Conservation (phyloP, 2,797 vertebrate genomes). For the Pteronotus mesoamericanus region DNA sequence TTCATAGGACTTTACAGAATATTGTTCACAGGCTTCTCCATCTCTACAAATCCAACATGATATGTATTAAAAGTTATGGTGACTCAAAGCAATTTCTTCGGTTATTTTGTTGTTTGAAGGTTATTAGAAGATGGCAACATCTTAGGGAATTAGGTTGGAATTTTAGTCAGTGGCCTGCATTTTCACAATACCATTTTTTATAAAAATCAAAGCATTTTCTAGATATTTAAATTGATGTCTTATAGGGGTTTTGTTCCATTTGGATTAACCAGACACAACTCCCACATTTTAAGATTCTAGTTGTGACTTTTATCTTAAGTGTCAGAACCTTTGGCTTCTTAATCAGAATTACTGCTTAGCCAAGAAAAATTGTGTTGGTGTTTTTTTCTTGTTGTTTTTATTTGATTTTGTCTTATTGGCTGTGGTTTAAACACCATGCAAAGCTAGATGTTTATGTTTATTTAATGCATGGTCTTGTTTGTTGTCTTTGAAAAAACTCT, state of each 20-base stretch:
- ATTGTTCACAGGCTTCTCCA: neutral
- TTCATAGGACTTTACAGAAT: neutral
- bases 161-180: neutral
- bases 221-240: neutral
- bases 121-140: neutral
- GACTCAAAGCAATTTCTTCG: neutral
- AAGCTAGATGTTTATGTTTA: conserved; percentile 37
- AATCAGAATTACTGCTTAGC: neutral
- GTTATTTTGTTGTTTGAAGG: neutral
- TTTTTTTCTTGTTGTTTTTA: neutral
- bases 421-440: neutral
- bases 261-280: neutral
- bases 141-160: neutral
- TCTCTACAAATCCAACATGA: neutral
- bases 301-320: neutral
- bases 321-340: neutral
- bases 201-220: neutral
- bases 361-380: neutral
- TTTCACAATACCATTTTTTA: neutral
- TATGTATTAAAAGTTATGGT: neutral
- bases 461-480: neutral
- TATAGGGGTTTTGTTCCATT: neutral
- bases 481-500: neutral
- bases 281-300: neutral
- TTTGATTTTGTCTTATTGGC: neutral